These are phyloP conservation scores for Nasonovia ribisnigri DNA, from an alignment of 2,888 invertebrate species.

Conservation along the genomic window DNA sequence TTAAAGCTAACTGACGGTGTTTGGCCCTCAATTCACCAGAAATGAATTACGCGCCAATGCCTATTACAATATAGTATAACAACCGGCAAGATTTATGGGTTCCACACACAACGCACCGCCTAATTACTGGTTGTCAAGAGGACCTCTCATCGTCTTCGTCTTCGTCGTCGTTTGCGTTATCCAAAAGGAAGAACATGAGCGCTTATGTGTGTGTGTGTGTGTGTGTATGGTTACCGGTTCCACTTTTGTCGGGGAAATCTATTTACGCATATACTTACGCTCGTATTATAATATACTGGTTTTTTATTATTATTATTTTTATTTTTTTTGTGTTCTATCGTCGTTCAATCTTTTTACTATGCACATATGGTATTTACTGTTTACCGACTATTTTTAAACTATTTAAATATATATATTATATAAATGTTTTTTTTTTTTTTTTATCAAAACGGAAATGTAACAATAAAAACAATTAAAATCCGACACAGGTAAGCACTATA, in stretches of 20 bases:
- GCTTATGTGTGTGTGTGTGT: neutral
- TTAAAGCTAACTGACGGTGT: slow-evolving; percentile 60
- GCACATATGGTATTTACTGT: slow-evolving; percentile 15
- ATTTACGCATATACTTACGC: neutral
- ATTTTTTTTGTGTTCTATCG: neutral
- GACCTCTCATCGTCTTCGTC: slow-evolving; percentile 39
- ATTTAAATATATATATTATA: neutral
- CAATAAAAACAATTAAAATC: slow-evolving; percentile 45
- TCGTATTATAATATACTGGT: neutral
- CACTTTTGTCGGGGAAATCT: slow-evolving; percentile 46
- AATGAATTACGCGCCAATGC: slow-evolving; percentile 62
- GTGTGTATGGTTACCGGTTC: slow-evolving; percentile 42
- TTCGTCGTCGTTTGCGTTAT: neutral
- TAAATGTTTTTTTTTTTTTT: neutral
- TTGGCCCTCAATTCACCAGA: slow-evolving; percentile 58
- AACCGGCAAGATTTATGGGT: slow-evolving; percentile 60
- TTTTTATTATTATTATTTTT: neutral
- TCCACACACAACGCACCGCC: slow-evolving; percentile 54
- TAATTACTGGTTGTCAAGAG: slow-evolving; percentile 63
- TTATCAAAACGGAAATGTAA: slow-evolving; percentile 32
- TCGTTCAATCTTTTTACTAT: slow-evolving; percentile 19
- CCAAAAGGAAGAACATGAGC: neutral
- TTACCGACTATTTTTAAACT: neutral
- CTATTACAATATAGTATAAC: slow-evolving; percentile 58
- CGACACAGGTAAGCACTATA: neutral